phyloP scores from a whole-genome alignment of 2,888 invertebrate genomes.

The Hartigia nigra region DNA sequence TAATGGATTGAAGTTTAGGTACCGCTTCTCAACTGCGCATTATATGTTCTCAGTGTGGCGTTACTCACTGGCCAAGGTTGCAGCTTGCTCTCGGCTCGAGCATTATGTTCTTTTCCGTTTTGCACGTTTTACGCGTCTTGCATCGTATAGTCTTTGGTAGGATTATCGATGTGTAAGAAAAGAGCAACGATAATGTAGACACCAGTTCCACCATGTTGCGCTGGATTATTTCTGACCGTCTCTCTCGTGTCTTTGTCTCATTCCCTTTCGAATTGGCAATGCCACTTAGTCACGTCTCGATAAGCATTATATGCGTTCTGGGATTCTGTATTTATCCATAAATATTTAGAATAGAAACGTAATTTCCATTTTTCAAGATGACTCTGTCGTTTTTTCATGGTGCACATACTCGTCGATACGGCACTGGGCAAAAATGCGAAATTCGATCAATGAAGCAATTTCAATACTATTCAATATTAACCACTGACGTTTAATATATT shows the following conservation, averaged over 20 bases:
- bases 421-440: neutral
- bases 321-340: neutral
- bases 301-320: neutral
- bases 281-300: neutral
- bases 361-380: neutral
- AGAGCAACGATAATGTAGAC: neutral
- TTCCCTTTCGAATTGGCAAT: conserved; percentile 5
- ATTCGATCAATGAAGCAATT: neutral
- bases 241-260: neutral
- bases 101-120: conserved; percentile 18
- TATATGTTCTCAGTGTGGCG: conserved; percentile 5
- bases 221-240: neutral
- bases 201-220: neutral
- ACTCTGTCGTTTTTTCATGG: neutral
- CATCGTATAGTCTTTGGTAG: conserved; percentile 1
- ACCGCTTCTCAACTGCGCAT: neutral
- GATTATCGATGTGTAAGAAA: conserved; percentile 2
- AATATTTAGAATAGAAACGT: neutral
- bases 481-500: neutral
- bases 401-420: neutral
- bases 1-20: neutral
- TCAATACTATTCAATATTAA: neutral
- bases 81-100: conserved; percentile 12
- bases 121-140: conserved; percentile 3
- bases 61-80: conserved; percentile 23